phyloP scores from a whole-genome alignment of 2,888 invertebrate species.

The Mayetiola destructor region DNA sequence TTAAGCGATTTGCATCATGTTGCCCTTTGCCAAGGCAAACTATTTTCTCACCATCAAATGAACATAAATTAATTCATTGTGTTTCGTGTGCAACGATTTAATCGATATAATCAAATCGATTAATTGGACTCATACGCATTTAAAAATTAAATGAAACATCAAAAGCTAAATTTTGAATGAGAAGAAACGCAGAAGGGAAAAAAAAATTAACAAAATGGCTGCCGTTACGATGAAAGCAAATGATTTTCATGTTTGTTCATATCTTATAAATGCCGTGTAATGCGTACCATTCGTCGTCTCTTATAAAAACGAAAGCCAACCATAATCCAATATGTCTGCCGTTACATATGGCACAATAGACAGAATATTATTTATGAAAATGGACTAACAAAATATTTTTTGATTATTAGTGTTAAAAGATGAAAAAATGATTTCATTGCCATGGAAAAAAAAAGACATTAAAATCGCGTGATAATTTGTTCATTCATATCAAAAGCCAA shows the following conservation, averaged over 20 bases:
- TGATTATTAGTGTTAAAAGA: background rate
- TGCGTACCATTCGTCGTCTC: background rate
- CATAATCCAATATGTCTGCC: conserved; percentile 6
- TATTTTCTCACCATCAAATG: too few species aligned
- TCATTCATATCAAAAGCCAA: background rate
- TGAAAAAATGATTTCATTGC: too few species aligned
- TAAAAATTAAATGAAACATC: background rate
- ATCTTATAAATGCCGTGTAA: background rate
- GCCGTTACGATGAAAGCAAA: background rate
- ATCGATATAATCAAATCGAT: too few species aligned
- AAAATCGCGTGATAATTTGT: background rate
- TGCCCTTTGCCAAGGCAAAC: too few species aligned
- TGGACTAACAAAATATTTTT: background rate
- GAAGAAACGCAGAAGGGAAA: background rate
- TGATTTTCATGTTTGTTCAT: background rate
- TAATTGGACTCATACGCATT: too few species aligned
- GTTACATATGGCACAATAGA: background rate
- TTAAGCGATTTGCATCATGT: too few species aligned
- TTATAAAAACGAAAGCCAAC: background rate
- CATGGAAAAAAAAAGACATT: background rate
- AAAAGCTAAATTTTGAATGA: background rate
- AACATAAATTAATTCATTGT: too few species aligned
- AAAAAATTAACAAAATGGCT: background rate
- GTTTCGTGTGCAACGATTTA: too few species aligned
- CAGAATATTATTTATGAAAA: background rate